phyloP scores from a whole-genome alignment of 2,888 invertebrate genomes.

The Plebejus argus region DNA sequence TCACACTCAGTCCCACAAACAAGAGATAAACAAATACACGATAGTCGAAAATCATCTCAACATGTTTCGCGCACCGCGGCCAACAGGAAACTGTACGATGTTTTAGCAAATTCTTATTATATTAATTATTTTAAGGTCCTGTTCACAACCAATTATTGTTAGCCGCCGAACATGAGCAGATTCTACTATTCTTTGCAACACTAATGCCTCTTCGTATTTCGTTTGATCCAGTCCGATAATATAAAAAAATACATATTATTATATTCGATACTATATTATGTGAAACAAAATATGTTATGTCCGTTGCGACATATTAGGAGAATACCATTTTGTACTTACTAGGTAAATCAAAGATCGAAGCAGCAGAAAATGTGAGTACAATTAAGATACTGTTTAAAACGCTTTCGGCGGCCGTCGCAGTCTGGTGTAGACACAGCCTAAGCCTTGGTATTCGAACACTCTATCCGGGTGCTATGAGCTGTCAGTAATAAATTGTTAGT shows the following conservation, averaged over 20 bases:
- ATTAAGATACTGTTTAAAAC: not conserved
- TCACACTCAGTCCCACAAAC: not conserved
- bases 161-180: no score
- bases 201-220: no score
- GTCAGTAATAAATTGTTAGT: not conserved
- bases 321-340: no score
- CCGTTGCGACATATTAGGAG: no score
- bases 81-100: conserved; percentile 21
- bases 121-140: not conserved
- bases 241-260: no score
- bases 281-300: no score
- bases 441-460: not conserved
- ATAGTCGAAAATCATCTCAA: not conserved
- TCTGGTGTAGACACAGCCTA: not conserved
- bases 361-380: no score
- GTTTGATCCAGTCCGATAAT: no score
- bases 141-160: not conserved
- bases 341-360: no score
- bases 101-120: not conserved
- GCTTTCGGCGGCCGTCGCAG: not conserved
- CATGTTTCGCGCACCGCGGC: conserved; percentile 9
- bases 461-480: not conserved
- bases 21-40: not conserved
- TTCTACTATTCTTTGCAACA: no score
- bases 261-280: no score